phyloP scores from a whole-genome alignment of 2,113 vertebrate species.

The Ranitomeya variabilis region DNA sequence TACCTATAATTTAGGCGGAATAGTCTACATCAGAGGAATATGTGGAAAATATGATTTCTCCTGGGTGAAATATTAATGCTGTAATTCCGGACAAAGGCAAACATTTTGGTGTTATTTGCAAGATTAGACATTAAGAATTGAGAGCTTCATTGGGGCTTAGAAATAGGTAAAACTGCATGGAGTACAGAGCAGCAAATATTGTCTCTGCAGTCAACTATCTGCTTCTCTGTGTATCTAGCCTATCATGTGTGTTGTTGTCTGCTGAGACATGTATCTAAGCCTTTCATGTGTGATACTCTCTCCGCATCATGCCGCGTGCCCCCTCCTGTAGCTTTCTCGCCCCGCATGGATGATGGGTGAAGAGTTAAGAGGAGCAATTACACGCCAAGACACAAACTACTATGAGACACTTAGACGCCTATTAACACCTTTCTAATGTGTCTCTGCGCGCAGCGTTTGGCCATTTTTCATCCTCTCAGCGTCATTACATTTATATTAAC shows the following conservation, averaged over 20 bases:
- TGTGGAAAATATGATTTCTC: neutral
- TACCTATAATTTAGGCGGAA: conserved; percentile 27
- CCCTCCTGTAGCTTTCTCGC: neutral
- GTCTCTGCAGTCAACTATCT: neutral
- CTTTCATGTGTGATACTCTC: neutral
- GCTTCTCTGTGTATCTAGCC: neutral
- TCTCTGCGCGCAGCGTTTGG: conserved; percentile 72
- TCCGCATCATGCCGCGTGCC: neutral
- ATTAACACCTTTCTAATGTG: conserved; percentile 77
- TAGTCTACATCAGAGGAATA: conserved; percentile 12
- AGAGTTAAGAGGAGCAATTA: conserved; percentile 67
- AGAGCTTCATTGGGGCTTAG: too few relatives aligned
- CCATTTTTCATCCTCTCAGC: conserved; percentile 73
- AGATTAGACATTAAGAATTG: too few relatives aligned
- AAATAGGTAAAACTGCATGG: too few relatives aligned
- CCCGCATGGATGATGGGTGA: conserved; percentile 68
- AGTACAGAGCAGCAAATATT: too few relatives aligned
- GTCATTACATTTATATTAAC: conserved; percentile 74
- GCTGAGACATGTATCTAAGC: neutral
- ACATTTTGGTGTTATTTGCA: neutral
- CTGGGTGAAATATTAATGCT: conserved; percentile 8
- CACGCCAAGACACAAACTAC: conserved; percentile 71
- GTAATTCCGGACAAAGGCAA: neutral
- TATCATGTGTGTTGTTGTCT: neutral
- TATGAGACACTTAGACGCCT: conserved; percentile 74